Conservation (phyloP, 37 sponge, comb jelly and placozoan genomes). For the Diacarnus erythraeanus region DNA sequence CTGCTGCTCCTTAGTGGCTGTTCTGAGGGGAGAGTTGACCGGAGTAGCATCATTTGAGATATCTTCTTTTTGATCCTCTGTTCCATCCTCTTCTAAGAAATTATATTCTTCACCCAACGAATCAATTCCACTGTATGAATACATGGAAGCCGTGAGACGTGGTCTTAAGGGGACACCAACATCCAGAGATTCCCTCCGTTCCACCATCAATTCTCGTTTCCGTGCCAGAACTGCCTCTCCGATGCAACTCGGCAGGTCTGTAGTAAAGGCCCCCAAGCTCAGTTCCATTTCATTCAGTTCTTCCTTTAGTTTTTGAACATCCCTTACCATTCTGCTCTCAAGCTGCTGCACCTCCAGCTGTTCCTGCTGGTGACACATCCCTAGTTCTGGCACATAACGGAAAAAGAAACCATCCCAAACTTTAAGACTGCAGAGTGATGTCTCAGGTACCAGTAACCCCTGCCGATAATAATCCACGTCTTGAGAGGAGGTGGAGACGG, state of each 20-base stretch:
- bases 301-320: slow-evolving; percentile 68
- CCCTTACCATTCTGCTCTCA: slow-evolving; percentile 56
- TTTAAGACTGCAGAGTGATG: slow-evolving; percentile 42
- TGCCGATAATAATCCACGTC: background rate
- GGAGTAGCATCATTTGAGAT: background rate
- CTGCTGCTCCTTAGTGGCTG: background rate
- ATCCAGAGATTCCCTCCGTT: slow-evolving; percentile 4
- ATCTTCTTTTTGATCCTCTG: background rate
- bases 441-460: slow-evolving; percentile 50
- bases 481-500: background rate
- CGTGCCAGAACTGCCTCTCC: slow-evolving; percentile 21
- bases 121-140: slow-evolving; percentile 10
- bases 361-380: slow-evolving; percentile 5
- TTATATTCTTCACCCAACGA: background rate
- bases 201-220: slow-evolving; percentile 16
- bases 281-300: slow-evolving; percentile 69
- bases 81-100: background rate
- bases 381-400: slow-evolving; percentile 45
- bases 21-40: background rate
- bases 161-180: slow-evolving; percentile 1
- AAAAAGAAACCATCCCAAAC: slow-evolving; percentile 70
- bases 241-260: slow-evolving; percentile 43
- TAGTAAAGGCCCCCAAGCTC: slow-evolving; percentile 29
- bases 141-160: slow-evolving; percentile 19
- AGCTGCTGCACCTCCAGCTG: slow-evolving; percentile 18